phyloP scores from a whole-genome alignment of 2,888 invertebrate species.

The Spilosoma lubricipeda region DNA sequence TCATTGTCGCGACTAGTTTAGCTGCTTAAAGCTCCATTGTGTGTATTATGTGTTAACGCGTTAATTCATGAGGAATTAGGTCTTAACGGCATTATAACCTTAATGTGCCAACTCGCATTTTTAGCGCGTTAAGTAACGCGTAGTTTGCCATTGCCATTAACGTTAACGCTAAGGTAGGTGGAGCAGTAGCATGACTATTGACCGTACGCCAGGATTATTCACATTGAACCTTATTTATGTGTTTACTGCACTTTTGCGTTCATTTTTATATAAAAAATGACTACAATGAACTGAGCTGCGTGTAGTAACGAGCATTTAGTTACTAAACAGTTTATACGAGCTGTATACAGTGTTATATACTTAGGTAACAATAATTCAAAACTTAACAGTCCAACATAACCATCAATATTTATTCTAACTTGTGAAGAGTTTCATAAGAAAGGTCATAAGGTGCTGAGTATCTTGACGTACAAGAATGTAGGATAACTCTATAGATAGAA shows the following conservation, averaged over 20 bases:
- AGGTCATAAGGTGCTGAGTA: background rate
- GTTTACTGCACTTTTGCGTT: background rate
- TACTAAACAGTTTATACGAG: background rate
- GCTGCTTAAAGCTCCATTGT: too few species aligned
- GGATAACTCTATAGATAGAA: too few species aligned
- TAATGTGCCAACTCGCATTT: too few species aligned
- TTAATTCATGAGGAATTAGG: too few species aligned
- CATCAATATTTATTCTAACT: background rate
- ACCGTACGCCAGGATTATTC: background rate
- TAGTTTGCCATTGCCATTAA: too few species aligned
- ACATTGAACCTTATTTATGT: background rate
- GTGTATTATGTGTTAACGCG: too few species aligned
- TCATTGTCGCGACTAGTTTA: too few species aligned
- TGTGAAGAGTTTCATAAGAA: background rate
- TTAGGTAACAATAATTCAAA: background rate
- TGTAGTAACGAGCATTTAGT: background rate
- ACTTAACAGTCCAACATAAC: background rate
- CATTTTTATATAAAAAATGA: too few species aligned
- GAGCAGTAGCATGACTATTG: too few species aligned
- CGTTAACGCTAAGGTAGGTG: too few species aligned
- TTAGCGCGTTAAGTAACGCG: too few species aligned
- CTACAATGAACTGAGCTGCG: background rate
- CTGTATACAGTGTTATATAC: background rate
- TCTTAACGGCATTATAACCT: too few species aligned
- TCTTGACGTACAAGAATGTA: background rate